Evolutionary conservation across 2,888 invertebrate species (phyloP).

Genomic region (Halocaridina rubra): DNA sequence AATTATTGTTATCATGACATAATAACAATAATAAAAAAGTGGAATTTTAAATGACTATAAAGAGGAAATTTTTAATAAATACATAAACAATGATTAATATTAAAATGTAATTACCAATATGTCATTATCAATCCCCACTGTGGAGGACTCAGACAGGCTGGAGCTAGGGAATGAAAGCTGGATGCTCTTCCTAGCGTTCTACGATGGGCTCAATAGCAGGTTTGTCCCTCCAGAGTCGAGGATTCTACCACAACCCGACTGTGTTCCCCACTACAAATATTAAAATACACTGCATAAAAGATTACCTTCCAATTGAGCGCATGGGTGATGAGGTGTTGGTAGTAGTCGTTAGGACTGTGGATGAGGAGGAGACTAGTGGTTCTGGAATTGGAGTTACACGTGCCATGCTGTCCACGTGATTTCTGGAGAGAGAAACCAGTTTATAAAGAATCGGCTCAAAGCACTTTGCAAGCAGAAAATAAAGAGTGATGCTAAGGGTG

Average conservation of each 20-base stretch:
- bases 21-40: too few species aligned
- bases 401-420: slow-evolving; percentile 63
- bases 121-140: too few species aligned
- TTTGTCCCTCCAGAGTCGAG: too few species aligned
- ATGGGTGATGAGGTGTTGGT: slow-evolving; percentile 67
- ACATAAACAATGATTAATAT: too few species aligned
- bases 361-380: slow-evolving; percentile 64
- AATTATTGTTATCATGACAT: too few species aligned
- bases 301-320: slow-evolving; percentile 49
- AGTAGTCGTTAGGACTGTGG: slow-evolving; percentile 65
- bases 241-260: neutral
- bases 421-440: slow-evolving; percentile 31
- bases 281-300: neutral
- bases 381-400: slow-evolving; percentile 9
- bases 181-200: too few species aligned
- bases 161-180: too few species aligned
- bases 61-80: too few species aligned
- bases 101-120: too few species aligned
- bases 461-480: neutral
- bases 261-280: neutral
- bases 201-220: too few species aligned
- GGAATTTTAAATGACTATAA: too few species aligned
- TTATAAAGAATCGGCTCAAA: slow-evolving; percentile 11
- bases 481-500: neutral
- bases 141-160: too few species aligned